Percentiles rank a stretch among this genome's conserved stretches.
phyloP scores from a whole-genome alignment of 2,888 invertebrate species.

The Sarcophaga caerulescens region DNA sequence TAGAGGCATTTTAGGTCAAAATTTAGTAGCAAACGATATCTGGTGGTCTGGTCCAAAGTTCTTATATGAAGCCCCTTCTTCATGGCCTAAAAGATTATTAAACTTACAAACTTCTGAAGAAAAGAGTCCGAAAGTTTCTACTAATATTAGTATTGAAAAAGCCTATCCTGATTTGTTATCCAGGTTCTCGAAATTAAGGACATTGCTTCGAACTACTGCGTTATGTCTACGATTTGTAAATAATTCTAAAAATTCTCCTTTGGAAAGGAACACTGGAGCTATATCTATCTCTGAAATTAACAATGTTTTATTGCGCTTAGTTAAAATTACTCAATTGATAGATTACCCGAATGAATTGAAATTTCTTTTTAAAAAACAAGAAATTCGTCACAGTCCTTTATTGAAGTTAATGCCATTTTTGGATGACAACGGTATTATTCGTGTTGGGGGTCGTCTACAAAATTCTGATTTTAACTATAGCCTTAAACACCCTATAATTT shows the following conservation, averaged over 20 bases:
- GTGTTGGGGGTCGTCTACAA: no score
- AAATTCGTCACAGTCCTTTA: no score
- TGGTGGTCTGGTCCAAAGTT: constrained; percentile 14
- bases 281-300: not conserved
- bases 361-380: no score
- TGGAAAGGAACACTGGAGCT: no score
- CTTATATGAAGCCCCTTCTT: not conserved
- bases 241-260: not conserved
- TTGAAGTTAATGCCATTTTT: constrained; percentile 1
- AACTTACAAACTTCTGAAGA: constrained; percentile 12
- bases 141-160: not conserved
- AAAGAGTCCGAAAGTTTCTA: not conserved
- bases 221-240: constrained; percentile 1
- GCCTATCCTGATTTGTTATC: not conserved
- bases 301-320: not conserved
- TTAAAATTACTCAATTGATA: no score
- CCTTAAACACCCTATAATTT: no score
- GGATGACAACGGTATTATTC: no score
- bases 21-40: not conserved
- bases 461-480: no score
- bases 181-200: not conserved
- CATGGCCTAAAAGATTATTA: constrained; percentile 6
- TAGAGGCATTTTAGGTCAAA: not conserved
- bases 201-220: not conserved
- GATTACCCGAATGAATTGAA: no score